These are phyloP conservation scores for Dunckerocampus dactyliophorus DNA, from an alignment of 2,113 vertebrate genomes.

Conservation along the genomic window DNA sequence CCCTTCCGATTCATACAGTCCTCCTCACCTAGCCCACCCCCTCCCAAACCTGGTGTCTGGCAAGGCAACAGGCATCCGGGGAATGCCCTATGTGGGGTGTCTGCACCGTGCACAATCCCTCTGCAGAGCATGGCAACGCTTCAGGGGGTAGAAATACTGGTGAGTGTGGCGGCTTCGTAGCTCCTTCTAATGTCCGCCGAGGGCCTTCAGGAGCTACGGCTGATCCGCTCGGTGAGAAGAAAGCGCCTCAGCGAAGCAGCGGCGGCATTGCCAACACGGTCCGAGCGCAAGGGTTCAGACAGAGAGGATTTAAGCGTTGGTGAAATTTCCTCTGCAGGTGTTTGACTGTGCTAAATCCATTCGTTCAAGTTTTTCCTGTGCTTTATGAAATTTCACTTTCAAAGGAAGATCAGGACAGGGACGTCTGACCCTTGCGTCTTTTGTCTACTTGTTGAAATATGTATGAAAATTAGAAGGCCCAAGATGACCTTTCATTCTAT, in stretches of 20 bases:
- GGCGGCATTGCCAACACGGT: conserved; percentile 53
- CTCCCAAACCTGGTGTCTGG: conserved; percentile 41
- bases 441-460: neutral
- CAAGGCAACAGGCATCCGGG: conserved; percentile 64
- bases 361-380: conserved; percentile 33
- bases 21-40: conserved; percentile 37
- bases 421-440: conserved; percentile 13
- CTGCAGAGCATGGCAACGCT: conserved; percentile 51
- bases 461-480: neutral
- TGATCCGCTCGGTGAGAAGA: conserved; percentile 73
- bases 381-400: conserved; percentile 48
- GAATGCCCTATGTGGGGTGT: conserved; percentile 66
- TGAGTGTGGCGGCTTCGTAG: conserved; percentile 59
- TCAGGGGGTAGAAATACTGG: conserved; percentile 42
- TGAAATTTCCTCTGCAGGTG: conserved; percentile 51
- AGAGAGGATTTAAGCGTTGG: conserved; percentile 37
- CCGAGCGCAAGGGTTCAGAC: conserved; percentile 25
- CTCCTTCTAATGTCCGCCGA: conserved; percentile 67
- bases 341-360: conserved; percentile 48
- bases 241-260: conserved; percentile 23
- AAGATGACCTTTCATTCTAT: too few relatives aligned
- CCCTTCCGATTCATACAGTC: conserved; percentile 13
- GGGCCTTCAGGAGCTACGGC: conserved; percentile 66
- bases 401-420: conserved; percentile 17
- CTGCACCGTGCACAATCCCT: conserved; percentile 64